phyloP scores from a whole-genome alignment of 2,113 vertebrate genomes.

The Phalacrocorax pelagicus region DNA sequence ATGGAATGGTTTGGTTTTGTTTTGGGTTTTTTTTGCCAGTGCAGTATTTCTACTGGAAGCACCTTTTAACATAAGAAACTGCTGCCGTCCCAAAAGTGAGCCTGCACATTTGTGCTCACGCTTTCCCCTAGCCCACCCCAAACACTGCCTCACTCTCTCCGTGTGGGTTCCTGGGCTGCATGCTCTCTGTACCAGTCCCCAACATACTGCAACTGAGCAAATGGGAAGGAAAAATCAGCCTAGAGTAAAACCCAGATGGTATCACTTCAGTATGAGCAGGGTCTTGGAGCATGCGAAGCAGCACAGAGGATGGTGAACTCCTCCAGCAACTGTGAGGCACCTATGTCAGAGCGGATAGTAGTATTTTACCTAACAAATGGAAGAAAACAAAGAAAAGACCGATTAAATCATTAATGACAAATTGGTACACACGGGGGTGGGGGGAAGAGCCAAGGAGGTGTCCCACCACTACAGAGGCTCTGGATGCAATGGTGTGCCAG shows the following conservation, averaged over 20 bases:
- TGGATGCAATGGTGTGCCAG: not conserved
- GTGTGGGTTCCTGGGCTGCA: not conserved
- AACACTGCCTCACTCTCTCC: not conserved
- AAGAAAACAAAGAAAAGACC: not conserved
- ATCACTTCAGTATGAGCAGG: not conserved
- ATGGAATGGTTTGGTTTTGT: not conserved
- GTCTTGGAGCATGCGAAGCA: not conserved
- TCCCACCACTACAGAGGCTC: not conserved
- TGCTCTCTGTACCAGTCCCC: not conserved
- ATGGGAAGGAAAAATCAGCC: not conserved
- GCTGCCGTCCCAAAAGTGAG: not conserved
- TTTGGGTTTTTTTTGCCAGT: not conserved
- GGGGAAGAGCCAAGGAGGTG: not conserved
- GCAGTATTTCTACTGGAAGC: not conserved
- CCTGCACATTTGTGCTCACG: fast-evolving
- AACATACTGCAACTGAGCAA: not conserved
- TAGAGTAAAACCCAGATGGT: not conserved
- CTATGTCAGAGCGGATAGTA: not conserved
- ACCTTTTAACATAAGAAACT: not conserved
- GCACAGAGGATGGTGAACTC: not conserved
- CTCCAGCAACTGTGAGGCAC: not conserved
- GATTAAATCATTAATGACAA: not conserved
- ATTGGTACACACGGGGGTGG: no score
- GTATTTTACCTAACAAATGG: not conserved
- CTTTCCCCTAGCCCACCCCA: no score